Conservation (phyloP, 2,113 vertebrate species). For the Promerops cafer region DNA sequence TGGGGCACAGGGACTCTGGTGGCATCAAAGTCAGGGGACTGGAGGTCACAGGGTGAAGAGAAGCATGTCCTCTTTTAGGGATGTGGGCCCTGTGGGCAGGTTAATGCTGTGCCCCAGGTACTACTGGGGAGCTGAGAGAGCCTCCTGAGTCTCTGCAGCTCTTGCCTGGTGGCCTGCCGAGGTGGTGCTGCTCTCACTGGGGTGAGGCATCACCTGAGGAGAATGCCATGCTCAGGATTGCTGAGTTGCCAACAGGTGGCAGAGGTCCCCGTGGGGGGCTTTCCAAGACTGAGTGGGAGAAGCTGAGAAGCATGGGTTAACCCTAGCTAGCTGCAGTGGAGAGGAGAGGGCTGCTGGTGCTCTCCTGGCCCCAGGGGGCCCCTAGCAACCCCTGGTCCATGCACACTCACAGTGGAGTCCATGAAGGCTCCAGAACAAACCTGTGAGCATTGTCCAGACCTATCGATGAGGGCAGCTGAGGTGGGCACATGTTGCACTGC, state of each 20-base stretch:
- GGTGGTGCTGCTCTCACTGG: background rate
- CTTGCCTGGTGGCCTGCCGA: background rate
- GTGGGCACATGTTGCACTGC: fast-evolving
- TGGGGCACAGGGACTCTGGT: background rate
- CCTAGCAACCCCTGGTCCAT: background rate
- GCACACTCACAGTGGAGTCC: fast-evolving
- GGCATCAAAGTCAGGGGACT: background rate
- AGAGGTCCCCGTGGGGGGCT: background rate
- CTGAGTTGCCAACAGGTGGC: background rate
- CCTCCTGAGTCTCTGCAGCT: background rate
- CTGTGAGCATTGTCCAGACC: background rate
- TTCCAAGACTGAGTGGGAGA: background rate
- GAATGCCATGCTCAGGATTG: background rate
- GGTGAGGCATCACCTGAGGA: background rate
- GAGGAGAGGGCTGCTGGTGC: background rate
- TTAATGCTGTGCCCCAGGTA: background rate
- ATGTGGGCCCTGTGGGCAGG: background rate
- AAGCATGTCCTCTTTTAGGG: background rate
- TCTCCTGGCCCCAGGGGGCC: background rate
- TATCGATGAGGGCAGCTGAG: background rate
- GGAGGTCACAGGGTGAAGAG: background rate
- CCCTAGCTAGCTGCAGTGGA: background rate
- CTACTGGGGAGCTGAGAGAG: background rate
- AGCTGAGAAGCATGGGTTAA: background rate
- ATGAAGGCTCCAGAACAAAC: background rate